Evolutionary conservation across 1,140 invertebrate genomes (phyloP), one percentile per base, ranked within the genome.

Genomic region (Yoshiicerus persimilis): DNA sequence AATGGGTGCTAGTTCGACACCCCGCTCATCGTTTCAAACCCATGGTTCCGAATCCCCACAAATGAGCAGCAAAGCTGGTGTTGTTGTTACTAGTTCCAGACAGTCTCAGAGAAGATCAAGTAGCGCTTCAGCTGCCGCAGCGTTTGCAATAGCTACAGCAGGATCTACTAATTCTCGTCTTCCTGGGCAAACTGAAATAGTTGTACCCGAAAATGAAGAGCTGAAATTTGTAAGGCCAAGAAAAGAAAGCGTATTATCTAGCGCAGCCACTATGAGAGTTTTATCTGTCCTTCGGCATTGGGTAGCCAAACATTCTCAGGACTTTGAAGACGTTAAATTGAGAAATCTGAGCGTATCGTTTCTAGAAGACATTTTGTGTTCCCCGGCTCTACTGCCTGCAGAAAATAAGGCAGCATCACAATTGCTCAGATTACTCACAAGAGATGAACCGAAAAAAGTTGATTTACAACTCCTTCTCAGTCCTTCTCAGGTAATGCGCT

Each of bases 231-330:
- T 91, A 16, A 25, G 90, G 34, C 92, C 94, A 25, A 93, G 96
- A 86, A 95, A 97, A 89, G 96, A 98, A 91, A 97, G 96, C 20
- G 96, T 98, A 8, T 97, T 98, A 91, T 97, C 96, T 38, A 97
- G 96, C 3, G 97, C 97, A 30, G 97, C 97, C 32, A 98, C 97
- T 0, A 98, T 98, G 97, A 92, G 97, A 47, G 97, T 98, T 0
- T 93, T 99, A 0, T 98, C 97, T 92, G 97, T 98, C 1, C 93
- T 98, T 20, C 94, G 96, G 92, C 95, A 96, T 91, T 96, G 95
- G 95, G 94, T 96, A 4, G 95, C 95, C 5, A 96, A 96, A 92
- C 95, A 95, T 91, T 93, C 93, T 5, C 94, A 94, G 91, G 93
- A 94, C 47, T 86, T 91, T 89, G 96, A 97, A 93, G 96, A 98